Percentiles rank a stretch among this genome's conserved stretches.
Evolutionary conservation across 2,113 vertebrate species (phyloP).

Genomic region (Pelmatolapia mariae): DNA sequence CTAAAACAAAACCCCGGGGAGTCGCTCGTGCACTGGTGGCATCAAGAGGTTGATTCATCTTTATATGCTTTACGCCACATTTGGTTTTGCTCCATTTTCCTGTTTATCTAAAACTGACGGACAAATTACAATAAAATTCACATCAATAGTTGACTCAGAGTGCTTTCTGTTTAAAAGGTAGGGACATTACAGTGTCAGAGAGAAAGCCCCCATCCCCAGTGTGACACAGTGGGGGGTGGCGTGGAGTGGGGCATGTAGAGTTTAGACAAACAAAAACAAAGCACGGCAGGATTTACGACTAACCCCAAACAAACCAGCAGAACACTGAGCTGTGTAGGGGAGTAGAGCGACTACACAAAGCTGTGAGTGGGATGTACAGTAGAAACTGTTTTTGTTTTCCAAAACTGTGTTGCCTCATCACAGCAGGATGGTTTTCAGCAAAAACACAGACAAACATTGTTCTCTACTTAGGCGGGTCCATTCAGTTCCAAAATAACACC

Average conservation of each 20-base stretch:
- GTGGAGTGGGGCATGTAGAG: no score
- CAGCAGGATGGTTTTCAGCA: background rate
- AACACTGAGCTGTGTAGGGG: background rate
- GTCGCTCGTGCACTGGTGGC: fast-evolving
- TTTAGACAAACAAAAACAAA: background rate
- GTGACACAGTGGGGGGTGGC: no score
- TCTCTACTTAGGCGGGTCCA: background rate
- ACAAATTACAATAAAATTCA: background rate
- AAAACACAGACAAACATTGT: background rate
- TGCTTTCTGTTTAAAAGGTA: background rate
- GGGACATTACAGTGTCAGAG: background rate
- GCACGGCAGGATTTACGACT: background rate
- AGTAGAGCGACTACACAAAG: background rate
- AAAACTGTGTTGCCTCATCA: background rate
- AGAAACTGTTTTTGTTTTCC: background rate
- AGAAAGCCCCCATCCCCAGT: no score
- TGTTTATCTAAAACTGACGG: background rate
- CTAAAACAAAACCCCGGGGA: background rate
- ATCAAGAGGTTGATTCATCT: background rate
- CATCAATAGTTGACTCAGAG: background rate
- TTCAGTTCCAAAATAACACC: fast-evolving
- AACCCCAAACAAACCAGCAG: background rate
- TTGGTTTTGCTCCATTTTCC: background rate
- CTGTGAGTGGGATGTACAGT: background rate
- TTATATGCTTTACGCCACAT: background rate